A percentile compares a stretch with the other conserved stretches of the same genome.
Conservation (phyloP, 2,797 vertebrate species). For the Peromyscus melanophrys region DNA sequence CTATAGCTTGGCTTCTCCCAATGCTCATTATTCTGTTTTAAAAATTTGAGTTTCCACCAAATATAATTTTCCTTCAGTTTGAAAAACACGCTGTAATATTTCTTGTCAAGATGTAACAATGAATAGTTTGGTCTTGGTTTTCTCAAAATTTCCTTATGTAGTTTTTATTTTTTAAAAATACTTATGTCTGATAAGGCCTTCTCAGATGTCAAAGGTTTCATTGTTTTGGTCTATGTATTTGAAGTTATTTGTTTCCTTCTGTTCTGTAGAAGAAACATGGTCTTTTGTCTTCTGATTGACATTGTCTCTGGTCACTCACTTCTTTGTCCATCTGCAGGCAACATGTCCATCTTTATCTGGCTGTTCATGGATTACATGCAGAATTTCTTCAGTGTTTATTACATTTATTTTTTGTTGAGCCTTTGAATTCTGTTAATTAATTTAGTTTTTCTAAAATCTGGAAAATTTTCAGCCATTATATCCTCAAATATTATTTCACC, state of each 20-base stretch:
- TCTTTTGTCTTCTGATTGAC: conserved; percentile 18
- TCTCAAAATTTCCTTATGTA: conserved; percentile 27
- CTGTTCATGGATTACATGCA: not conserved
- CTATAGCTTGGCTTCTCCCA: not conserved
- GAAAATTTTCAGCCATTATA: not conserved
- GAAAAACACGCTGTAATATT: conserved; percentile 33
- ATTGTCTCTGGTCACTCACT: conserved; percentile 29
- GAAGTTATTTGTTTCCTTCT: not conserved
- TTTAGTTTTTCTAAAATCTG: conserved; percentile 14
- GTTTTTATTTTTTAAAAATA: conserved; percentile 36
- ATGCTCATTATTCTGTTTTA: not conserved
- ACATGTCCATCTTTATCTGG: not conserved
- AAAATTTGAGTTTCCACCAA: conserved; percentile 20
- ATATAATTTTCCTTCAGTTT: not conserved
- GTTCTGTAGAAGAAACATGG: not conserved
- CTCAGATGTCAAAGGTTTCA: not conserved
- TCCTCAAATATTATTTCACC: not conserved
- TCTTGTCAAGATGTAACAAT: conserved; percentile 22
- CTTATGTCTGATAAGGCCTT: not conserved
- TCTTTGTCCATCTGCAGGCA: not conserved
- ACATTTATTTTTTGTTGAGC: not conserved
- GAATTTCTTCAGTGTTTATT: conserved; percentile 6
- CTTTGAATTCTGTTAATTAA: not conserved
- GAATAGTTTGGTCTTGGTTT: not conserved
- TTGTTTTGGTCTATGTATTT: not conserved